Percentiles rank a stretch among this genome's conserved stretches.
Evolutionary conservation across 1,140 invertebrate species (phyloP).

Genomic region (Colletes gigas): DNA sequence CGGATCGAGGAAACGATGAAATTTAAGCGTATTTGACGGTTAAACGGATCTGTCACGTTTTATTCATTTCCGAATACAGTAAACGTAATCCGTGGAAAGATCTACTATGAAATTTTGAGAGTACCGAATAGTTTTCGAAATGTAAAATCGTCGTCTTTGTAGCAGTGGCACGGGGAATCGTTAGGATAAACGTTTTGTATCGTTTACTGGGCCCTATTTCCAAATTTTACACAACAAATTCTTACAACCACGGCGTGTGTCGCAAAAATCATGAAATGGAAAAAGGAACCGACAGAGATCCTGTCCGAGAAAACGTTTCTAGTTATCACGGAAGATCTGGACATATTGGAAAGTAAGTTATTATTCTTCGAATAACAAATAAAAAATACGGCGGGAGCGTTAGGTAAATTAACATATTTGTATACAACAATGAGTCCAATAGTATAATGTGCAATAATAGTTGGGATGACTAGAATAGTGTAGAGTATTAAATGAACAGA

Average conservation of each 20-base stretch:
- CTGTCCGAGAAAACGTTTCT: constrained; percentile 73
- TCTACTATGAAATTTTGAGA: constrained; percentile 15
- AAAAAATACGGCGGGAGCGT: no score
- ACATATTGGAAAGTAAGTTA: constrained; percentile 62
- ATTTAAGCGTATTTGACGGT: neutral
- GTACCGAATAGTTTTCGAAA: neutral
- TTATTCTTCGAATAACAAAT: neutral
- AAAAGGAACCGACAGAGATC: constrained; percentile 60
- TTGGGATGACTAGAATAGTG: no score
- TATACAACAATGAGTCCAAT: no score
- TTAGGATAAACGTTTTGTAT: neutral
- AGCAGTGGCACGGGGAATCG: neutral
- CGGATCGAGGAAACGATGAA: constrained; percentile 21
- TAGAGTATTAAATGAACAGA: no score
- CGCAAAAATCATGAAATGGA: constrained; percentile 71
- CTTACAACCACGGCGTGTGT: neutral
- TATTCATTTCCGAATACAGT: neutral
- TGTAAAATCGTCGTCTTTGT: neutral
- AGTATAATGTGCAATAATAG: no score
- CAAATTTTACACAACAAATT: constrained; percentile 6
- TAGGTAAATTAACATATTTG: no score
- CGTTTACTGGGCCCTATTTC: neutral
- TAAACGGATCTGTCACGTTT: neutral
- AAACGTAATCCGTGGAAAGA: neutral
- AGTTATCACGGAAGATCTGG: constrained; percentile 69